A percentile compares a stretch with the other conserved stretches of the same genome.
phyloP scores from a whole-genome alignment of 2,113 vertebrate genomes.

The Macroglossus sobrinus region DNA sequence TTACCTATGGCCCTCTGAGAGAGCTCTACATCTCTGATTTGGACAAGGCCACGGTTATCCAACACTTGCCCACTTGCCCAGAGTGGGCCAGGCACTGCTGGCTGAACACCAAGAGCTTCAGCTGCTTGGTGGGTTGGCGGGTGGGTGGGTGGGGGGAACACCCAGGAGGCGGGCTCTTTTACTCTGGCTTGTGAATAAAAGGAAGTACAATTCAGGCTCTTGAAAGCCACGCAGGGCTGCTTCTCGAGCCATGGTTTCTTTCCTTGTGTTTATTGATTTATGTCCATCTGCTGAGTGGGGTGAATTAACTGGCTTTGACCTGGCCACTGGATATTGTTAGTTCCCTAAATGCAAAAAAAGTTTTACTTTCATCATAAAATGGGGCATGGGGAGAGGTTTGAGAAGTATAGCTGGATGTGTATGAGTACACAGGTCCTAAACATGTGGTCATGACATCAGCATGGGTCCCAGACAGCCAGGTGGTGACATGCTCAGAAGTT shows the following conservation, averaged over 20 bases:
- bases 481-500: background rate
- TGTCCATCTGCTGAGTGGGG: background rate
- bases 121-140: background rate
- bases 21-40: background rate
- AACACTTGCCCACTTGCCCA: background rate
- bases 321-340: background rate
- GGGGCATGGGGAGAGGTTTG: background rate
- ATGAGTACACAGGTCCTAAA: background rate
- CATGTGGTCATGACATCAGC: background rate
- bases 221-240: background rate
- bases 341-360: background rate
- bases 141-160: no score
- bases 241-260: background rate
- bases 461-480: background rate
- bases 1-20: background rate
- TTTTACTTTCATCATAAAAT: slow-evolving; percentile 32
- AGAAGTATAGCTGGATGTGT: background rate
- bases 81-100: background rate
- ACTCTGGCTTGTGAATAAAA: background rate
- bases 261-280: background rate
- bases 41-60: background rate
- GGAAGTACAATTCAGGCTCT: background rate
- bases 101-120: background rate
- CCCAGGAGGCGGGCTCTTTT: background rate
- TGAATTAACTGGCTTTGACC: background rate